Conservation (phyloP, 2,888 invertebrate genomes). For the Polydesmus complanatus region DNA sequence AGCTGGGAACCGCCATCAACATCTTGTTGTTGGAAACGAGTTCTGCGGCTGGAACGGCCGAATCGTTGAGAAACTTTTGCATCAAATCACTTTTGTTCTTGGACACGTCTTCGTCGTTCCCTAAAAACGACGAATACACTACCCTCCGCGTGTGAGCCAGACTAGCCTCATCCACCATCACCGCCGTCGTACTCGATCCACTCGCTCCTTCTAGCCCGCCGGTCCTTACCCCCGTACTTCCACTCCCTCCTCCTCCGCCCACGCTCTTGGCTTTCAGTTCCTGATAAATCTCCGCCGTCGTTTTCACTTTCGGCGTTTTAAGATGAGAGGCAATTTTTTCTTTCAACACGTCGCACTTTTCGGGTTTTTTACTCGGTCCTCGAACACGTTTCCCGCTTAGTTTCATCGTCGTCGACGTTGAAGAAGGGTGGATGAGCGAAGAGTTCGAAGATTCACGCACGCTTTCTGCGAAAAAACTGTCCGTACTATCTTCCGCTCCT, state of each 20-base stretch:
- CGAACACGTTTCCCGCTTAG: constrained; percentile 1
- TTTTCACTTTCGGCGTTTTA: constrained; percentile 48
- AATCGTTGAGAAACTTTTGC: constrained; percentile 30
- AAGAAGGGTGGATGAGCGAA: neutral
- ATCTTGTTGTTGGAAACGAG: neutral
- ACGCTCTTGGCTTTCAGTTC: constrained; percentile 46
- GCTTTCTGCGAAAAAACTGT: constrained; percentile 13
- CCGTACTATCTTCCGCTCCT: constrained; percentile 17
- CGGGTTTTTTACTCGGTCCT: constrained; percentile 12
- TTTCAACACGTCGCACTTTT: constrained; percentile 32
- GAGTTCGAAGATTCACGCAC: neutral
- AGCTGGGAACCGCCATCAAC: constrained; percentile 29
- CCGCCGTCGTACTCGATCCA: constrained; percentile 22
- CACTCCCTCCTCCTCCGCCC: constrained; percentile 13
- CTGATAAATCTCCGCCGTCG: constrained; percentile 65
- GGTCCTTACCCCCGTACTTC: neutral
- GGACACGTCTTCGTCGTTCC: constrained; percentile 24
- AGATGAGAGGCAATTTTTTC: constrained; percentile 45
- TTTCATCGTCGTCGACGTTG: neutral
- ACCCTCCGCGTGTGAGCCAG: constrained; percentile 1
- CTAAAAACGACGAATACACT: constrained; percentile 13
- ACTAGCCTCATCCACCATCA: constrained; percentile 8
- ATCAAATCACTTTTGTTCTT: constrained; percentile 34
- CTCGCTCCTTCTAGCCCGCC: constrained; percentile 12
- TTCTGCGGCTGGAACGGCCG: constrained; percentile 7